Evolutionary conservation across 2,113 vertebrate genomes (phyloP), one percentile per base, ranked within the genome.

Genomic region (Hemichromis elongatus): DNA sequence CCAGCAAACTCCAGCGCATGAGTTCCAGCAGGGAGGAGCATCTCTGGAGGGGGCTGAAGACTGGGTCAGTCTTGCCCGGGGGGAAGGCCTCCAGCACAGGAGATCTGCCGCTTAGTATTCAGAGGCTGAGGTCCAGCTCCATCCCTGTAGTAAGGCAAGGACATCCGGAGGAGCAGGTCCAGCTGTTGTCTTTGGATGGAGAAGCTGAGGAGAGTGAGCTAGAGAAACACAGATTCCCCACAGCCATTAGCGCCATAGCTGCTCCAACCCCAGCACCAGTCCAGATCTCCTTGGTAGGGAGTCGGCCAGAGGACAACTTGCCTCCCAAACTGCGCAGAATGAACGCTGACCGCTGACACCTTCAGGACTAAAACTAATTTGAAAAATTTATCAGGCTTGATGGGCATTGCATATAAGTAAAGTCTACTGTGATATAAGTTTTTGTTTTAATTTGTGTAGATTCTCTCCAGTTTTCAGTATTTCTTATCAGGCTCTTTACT

Each of bases 1-100:
- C 97, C 77, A 95, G 93, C 45, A 98, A 97, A 92, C 95, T 97
- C 11, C 96, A 96, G 86, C 96, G 96, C 82, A 96, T 97, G 91
- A 97, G 96, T 88, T 96, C 89, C 0, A 92, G 94, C 33, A 97
- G 93, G 85, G 97, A 97, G 50, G 95, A 96, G 45, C 87, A 93
- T 16, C 82, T 95, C 35, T 96, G 95, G 75, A 94, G 86, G 70
- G 92, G 95, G 33, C 80, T 93, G 26, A 95, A 94, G 80, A 92
- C 89, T 4, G 93, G 89, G 50, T 47, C 86, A 7, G 88, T 92
- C 3, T 86, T 94, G 92, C 94, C 92, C 3, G 92, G 92, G 2
- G 95, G 95, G 77, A 97, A 96, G 87, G 95, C 95, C 53, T 96
- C 87, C 86, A 97, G 97, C 88, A 96, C 95, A 0, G 95, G 96